phyloP scores from a whole-genome alignment of 1,140 invertebrate species.

The Pachypeltis micranthus region DNA sequence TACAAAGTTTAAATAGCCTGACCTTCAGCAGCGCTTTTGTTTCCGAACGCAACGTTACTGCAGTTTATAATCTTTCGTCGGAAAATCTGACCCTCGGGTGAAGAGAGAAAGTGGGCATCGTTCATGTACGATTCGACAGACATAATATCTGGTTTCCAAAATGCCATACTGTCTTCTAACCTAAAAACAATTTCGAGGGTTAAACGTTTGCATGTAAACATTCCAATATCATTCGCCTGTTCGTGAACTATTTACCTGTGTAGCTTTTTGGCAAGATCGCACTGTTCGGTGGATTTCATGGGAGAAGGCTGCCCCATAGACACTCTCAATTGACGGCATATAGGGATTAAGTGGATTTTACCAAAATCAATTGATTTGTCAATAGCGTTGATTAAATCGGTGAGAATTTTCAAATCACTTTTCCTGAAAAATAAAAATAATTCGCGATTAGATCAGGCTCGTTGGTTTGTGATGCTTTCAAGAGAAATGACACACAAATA shows the following conservation, averaged over 20 bases:
- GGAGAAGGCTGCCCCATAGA: conserved; percentile 5
- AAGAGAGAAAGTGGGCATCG: conserved; percentile 1
- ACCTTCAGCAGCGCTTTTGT: not conserved
- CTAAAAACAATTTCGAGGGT: conserved; percentile 13
- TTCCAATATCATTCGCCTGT: not conserved
- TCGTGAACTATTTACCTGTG: conserved; percentile 10
- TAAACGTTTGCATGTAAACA: too few species aligned
- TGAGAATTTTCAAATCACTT: not conserved
- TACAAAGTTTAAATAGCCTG: not conserved
- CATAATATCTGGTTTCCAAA: conserved; percentile 10
- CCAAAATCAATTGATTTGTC: conserved; percentile 6
- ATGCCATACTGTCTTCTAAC: not conserved
- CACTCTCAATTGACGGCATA: conserved; percentile 9
- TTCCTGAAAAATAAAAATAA: conserved; percentile 12
- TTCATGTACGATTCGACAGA: not conserved
- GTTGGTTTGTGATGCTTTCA: too few species aligned
- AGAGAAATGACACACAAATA: too few species aligned
- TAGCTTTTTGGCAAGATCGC: conserved; percentile 15
- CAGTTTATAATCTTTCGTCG: conserved; percentile 3
- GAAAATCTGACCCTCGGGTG: conserved; percentile 1
- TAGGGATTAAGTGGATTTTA: conserved; percentile 9
- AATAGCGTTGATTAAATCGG: conserved; percentile 8
- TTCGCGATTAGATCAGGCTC: too few species aligned
- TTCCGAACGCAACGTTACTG: not conserved
- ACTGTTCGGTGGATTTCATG: conserved; percentile 7